These are phyloP conservation scores for Pandemis corylana DNA, from an alignment of 2,888 invertebrate species.

Conservation along the genomic window DNA sequence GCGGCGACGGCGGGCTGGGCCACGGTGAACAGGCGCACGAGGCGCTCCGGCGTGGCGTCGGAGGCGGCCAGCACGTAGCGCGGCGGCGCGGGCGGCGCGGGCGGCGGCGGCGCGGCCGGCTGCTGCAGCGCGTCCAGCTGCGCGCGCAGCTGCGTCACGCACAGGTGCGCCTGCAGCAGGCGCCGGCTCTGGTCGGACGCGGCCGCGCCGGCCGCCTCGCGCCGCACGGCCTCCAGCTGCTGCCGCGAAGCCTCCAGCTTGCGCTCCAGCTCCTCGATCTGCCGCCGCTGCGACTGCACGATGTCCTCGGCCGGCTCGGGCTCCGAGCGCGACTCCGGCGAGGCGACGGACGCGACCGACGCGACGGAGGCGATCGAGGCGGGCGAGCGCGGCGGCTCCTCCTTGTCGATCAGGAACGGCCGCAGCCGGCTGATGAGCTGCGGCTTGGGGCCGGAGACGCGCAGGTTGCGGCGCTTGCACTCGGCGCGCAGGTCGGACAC, in stretches of 20 bases:
- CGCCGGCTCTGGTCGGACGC: constrained; percentile 77
- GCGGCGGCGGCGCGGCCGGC: constrained; percentile 65
- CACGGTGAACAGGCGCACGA: constrained; percentile 71
- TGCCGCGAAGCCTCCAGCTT: constrained; percentile 91
- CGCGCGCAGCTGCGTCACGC: constrained; percentile 83
- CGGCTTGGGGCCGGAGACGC: constrained; percentile 98
- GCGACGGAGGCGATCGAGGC: constrained; percentile 54
- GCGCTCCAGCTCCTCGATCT: constrained; percentile 94
- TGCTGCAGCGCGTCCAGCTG: constrained; percentile 87
- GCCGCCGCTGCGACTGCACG: constrained; percentile 91
- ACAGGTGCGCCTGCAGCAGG: constrained; percentile 87
- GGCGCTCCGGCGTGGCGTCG: constrained; percentile 62
- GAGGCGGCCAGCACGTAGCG: constrained; percentile 61
- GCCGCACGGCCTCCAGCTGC: constrained; percentile 89
- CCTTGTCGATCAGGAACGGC: constrained; percentile 86
- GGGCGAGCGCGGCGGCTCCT: constrained; percentile 77
- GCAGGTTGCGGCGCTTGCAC: constrained; percentile 95
- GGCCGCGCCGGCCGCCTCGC: constrained; percentile 82
- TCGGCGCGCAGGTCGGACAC: constrained; percentile 97
- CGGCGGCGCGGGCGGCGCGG: constrained; percentile 82
- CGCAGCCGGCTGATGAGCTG: constrained; percentile 96
- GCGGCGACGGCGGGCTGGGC: constrained; percentile 57
- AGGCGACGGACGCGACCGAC: constrained; percentile 62
- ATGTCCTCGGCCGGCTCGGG: constrained; percentile 87
- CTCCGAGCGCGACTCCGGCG: constrained; percentile 66